Conservation (phyloP, 2,113 vertebrate species). For the Cichladusa arquata region DNA sequence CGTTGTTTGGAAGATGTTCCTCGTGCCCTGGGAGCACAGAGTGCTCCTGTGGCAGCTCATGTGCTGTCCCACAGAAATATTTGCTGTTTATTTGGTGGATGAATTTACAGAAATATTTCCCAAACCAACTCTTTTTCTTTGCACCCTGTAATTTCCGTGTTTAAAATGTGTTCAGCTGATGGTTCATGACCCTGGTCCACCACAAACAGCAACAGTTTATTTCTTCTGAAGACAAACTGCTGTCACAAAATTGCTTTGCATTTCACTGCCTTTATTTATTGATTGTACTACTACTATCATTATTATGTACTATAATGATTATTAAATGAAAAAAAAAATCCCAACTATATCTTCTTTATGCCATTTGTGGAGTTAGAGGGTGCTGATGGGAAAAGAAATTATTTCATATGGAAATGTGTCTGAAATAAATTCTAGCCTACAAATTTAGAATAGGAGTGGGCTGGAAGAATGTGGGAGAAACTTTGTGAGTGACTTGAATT, state of each 20-base stretch:
- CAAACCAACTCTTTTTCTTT: neutral
- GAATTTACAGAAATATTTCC: neutral
- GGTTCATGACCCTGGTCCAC: neutral
- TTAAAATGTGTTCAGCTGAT: neutral
- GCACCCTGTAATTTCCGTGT: neutral
- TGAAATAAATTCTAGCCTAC: constrained; percentile 8
- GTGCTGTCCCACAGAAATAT: neutral
- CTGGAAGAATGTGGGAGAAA: constrained; percentile 9
- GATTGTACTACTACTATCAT: neutral
- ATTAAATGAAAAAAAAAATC: neutral
- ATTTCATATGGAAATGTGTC: neutral
- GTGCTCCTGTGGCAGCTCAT: neutral
- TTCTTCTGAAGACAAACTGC: neutral
- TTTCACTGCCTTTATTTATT: constrained; percentile 22
- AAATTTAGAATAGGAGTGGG: constrained; percentile 3
- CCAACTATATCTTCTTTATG: neutral
- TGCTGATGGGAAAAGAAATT: neutral
- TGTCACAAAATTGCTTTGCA: neutral
- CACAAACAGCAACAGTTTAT: neutral
- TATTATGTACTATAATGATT: neutral
- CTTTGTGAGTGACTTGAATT: neutral
- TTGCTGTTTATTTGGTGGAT: neutral
- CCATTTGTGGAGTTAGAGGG: neutral
- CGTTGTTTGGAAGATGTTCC: neutral
- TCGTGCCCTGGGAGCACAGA: neutral